Base-by-base conservation (phyloP, 35 echinoderm and acorn worm genomes). In the Strongylocentrotus purpuratus region DNA sequence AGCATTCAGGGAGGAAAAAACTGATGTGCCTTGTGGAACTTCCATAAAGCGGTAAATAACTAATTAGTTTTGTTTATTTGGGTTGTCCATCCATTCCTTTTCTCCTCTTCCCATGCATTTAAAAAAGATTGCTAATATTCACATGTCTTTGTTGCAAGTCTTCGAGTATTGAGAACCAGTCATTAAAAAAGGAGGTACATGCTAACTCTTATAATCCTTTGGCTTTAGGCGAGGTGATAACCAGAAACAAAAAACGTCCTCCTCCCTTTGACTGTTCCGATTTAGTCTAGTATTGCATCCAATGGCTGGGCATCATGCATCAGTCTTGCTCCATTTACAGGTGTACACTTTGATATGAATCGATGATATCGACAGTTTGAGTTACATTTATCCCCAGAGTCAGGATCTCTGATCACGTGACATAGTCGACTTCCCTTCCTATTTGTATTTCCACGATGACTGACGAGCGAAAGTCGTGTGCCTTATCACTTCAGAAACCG, bases 301-400 rank as follows among this genome's bases (percentile, higher is more conserved):
- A 78, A 78, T 78, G 20, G 65, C 20, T 78, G 65, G 61, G 87
- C 45, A 18, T 9, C 31, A 45, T 45, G 87, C 33, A 89, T 46
- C 87, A 18, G 87, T 89, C 87, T 45, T 89, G 87, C 87, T 89
- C 87, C 33, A 89, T 89, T 89, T 41, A 89, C 87, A 89, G 65
- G 33, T 31, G 87, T 89, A 89, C 18, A 41, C 45, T 45, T 41
- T 89, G 87, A 46, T 89, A 89, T 89, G 33, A 89, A 89, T 89
- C 87, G 87, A 89, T 41, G 87, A 33, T 25, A 89, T 89, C 32
- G 87, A 89, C 45, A 45, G 87, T 89, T 89, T 89, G 87, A 89
- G 18, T 31, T 33, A 13, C n/a, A 33, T 33, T 0, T 89, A 89
- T 89, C 87, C 87, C 87, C 15, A 18, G 87, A 89, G 87, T 89